Percentiles rank a stretch among this genome's conserved stretches.
Evolutionary conservation across 2,888 invertebrate species (phyloP).

Genomic region (Nephrotoma guestfalica): DNA sequence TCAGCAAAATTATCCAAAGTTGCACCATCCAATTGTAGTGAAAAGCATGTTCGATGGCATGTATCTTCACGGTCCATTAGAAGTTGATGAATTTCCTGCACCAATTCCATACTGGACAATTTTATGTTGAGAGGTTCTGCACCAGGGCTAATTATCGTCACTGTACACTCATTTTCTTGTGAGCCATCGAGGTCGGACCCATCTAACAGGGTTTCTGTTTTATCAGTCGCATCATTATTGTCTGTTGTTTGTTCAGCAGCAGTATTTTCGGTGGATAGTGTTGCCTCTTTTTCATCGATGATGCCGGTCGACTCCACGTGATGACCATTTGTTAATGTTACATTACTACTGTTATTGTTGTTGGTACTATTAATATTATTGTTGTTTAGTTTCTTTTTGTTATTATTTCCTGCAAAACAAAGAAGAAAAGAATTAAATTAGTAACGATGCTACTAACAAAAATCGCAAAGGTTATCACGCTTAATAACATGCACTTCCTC

Average conservation of each 20-base stretch:
- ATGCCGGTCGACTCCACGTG: neutral
- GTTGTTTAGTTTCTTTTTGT: neutral
- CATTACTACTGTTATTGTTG: neutral
- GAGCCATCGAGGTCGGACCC: slow-evolving; percentile 49
- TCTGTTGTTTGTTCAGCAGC: neutral
- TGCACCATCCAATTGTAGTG: slow-evolving; percentile 83
- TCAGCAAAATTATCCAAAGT: slow-evolving; percentile 97
- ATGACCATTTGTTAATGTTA: slow-evolving; percentile 2
- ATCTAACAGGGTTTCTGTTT: neutral
- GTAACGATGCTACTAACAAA: neutral
- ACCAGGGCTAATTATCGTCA: slow-evolving; percentile 87
- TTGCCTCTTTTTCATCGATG: neutral
- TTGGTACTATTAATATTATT: neutral
- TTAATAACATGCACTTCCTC: neutral
- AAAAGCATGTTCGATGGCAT: slow-evolving; percentile 96
- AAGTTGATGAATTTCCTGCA: slow-evolving; percentile 95
- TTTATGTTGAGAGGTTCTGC: slow-evolving; percentile 88
- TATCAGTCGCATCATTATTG: neutral
- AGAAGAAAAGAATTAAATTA: neutral
- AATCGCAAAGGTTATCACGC: neutral
- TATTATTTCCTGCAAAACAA: neutral
- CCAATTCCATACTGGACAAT: slow-evolving; percentile 94
- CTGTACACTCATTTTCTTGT: slow-evolving; percentile 82
- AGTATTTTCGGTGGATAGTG: neutral
- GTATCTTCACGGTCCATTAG: slow-evolving; percentile 98